phyloP scores from a whole-genome alignment of 2,888 invertebrate genomes.

The Agriotes lineatus region DNA sequence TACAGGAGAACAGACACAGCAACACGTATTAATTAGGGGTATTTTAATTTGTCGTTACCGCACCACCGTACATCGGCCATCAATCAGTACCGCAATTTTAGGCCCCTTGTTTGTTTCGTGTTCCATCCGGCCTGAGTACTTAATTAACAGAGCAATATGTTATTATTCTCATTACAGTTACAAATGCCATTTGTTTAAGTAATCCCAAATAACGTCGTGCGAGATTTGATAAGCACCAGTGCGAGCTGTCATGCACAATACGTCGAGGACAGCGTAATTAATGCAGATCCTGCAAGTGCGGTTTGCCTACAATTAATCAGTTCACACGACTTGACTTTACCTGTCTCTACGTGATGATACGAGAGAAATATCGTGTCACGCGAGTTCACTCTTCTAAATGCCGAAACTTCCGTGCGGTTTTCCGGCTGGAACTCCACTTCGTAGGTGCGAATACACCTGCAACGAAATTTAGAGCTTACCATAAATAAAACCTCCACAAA shows the following conservation, averaged over 20 bases:
- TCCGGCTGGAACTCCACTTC: constrained; percentile 54
- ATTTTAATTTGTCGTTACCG: background rate
- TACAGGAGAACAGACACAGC: background rate
- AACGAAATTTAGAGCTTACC: constrained; percentile 25
- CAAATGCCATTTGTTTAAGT: constrained; percentile 40
- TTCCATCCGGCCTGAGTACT: constrained; percentile 20
- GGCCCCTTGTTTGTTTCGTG: constrained; percentile 19
- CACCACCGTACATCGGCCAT: background rate
- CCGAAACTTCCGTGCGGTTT: background rate
- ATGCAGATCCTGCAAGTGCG: constrained; percentile 39
- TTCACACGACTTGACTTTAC: constrained; percentile 41
- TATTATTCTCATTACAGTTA: constrained; percentile 47
- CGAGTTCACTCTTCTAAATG: constrained; percentile 48
- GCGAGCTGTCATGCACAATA: constrained; percentile 48
- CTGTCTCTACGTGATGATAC: constrained; percentile 55
- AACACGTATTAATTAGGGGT: constrained; percentile 3
- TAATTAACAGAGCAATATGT: constrained; percentile 41
- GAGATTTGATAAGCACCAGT: constrained; percentile 50
- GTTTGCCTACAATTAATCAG: constrained; percentile 23
- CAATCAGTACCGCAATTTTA: constrained; percentile 21
- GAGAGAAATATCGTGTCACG: constrained; percentile 56
- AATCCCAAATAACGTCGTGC: constrained; percentile 32
- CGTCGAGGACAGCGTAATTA: constrained; percentile 49
- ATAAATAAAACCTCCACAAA: no score
- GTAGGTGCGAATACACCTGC: constrained; percentile 55